These are phyloP conservation scores for Jacana jacana DNA, from an alignment of 2,113 vertebrate species.

Conservation along the genomic window DNA sequence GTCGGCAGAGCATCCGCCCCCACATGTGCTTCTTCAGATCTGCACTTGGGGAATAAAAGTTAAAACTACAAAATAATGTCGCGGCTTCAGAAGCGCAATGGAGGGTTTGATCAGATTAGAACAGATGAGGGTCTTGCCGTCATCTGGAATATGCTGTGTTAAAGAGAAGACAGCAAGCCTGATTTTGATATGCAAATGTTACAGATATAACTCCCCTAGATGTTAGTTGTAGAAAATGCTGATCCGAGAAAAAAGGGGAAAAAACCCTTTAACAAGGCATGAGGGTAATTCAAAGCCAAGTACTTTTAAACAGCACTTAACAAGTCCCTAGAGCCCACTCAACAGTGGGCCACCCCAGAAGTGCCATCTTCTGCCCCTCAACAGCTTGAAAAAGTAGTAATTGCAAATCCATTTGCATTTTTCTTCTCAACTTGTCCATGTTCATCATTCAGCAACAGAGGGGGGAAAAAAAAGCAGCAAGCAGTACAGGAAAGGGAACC, in stretches of 20 bases:
- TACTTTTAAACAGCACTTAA: slow-evolving; percentile 94
- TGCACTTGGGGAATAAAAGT: slow-evolving; percentile 51
- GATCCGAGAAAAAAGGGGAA: slow-evolving; percentile 81
- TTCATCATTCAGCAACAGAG: slow-evolving; percentile 59
- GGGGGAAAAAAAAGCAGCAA: neutral
- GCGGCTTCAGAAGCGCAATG: slow-evolving; percentile 13
- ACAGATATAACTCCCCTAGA: slow-evolving; percentile 58
- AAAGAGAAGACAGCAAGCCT: slow-evolving; percentile 59
- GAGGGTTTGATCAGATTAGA: slow-evolving; percentile 64
- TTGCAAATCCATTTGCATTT: slow-evolving; percentile 92
- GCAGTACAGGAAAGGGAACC: slow-evolving; percentile 33
- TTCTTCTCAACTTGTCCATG: slow-evolving; percentile 68
- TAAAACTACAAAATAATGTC: neutral
- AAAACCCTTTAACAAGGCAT: slow-evolving; percentile 85
- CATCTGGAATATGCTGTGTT: slow-evolving; percentile 57
- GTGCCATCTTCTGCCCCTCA: slow-evolving; percentile 81
- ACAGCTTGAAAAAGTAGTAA: slow-evolving; percentile 93
- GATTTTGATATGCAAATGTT: slow-evolving; percentile 84
- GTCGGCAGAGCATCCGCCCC: neutral
- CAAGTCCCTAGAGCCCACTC: slow-evolving; percentile 93
- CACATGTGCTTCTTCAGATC: neutral
- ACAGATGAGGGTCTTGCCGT: slow-evolving; percentile 63
- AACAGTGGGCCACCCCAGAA: slow-evolving; percentile 83
- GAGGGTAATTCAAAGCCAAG: slow-evolving; percentile 96
- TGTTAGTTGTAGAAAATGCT: slow-evolving; percentile 80